phyloP scores from a whole-genome alignment of 2,888 invertebrate species.

The Drosophila mettleri region DNA sequence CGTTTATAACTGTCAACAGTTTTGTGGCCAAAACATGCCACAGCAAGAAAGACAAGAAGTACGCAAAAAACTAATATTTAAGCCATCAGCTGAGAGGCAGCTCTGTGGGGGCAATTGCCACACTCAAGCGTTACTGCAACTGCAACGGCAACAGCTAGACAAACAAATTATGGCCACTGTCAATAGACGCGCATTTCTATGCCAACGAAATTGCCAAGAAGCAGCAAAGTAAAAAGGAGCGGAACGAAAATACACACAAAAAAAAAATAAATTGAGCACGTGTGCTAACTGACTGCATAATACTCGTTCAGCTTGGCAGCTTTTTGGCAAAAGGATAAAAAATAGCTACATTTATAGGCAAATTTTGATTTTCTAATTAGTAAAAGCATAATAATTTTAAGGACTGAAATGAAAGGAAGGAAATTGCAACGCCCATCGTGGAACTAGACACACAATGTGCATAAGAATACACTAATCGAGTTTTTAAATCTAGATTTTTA shows the following conservation, averaged over 20 bases:
- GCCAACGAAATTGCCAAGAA: conserved; percentile 66
- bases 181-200: conserved; percentile 77
- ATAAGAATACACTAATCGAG: no score
- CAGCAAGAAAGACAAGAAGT: conserved; percentile 30
- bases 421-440: no score
- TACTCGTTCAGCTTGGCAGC: neutral
- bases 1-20: conserved; percentile 81
- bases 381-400: no score
- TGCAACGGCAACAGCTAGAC: conserved; percentile 63
- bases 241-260: conserved; percentile 6
- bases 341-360: neutral
- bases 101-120: conserved; percentile 51
- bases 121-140: conserved; percentile 15
- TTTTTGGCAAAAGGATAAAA: neutral
- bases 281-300: neutral
- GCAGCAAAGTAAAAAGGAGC: conserved; percentile 13
- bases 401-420: no score
- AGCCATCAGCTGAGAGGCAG: conserved; percentile 69
- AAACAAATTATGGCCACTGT: conserved; percentile 82
- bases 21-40: conserved; percentile 63
- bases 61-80: conserved; percentile 72
- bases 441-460: no score
- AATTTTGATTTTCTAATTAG: no score
- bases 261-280: neutral
- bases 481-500: no score